Evolutionary conservation across 2,113 vertebrate genomes (phyloP).

Genomic region (Psittacula cyanocephala): DNA sequence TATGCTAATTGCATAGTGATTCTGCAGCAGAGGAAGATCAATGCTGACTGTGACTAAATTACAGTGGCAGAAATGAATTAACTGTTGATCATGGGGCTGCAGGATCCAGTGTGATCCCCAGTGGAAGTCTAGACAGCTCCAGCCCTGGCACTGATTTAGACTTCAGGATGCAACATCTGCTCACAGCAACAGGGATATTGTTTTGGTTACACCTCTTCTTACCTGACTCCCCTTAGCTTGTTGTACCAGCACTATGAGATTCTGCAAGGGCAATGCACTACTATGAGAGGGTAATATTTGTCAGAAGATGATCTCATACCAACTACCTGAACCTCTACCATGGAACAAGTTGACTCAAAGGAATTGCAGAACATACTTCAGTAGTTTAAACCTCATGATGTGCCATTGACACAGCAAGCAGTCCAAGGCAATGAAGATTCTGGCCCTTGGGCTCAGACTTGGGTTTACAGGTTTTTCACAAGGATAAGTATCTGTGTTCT

Average conservation of each 20-base stretch:
- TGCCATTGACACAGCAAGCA: not conserved
- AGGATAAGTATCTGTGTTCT: not conserved
- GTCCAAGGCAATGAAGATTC: not conserved
- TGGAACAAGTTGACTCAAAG: not conserved
- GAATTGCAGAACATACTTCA: not conserved
- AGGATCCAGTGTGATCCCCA: not conserved
- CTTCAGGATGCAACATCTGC: not conserved
- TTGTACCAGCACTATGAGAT: not conserved
- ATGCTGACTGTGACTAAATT: not conserved
- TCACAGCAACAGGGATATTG: not conserved
- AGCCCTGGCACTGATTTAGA: not conserved
- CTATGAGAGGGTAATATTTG: not conserved
- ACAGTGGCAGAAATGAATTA: not conserved
- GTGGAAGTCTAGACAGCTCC: not conserved
- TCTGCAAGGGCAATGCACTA: not conserved
- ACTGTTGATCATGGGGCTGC: not conserved
- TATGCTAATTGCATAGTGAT: not conserved
- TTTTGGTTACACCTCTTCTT: not conserved
- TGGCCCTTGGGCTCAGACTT: not conserved
- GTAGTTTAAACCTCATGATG: not conserved
- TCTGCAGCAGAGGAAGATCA: not conserved
- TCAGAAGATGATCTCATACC: not conserved
- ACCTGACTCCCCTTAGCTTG: not conserved
- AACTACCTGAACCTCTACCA: not conserved
- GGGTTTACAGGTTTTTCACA: not conserved